These are phyloP conservation scores for Vidua macroura DNA, from an alignment of 2,113 vertebrate species.

Conservation along the genomic window DNA sequence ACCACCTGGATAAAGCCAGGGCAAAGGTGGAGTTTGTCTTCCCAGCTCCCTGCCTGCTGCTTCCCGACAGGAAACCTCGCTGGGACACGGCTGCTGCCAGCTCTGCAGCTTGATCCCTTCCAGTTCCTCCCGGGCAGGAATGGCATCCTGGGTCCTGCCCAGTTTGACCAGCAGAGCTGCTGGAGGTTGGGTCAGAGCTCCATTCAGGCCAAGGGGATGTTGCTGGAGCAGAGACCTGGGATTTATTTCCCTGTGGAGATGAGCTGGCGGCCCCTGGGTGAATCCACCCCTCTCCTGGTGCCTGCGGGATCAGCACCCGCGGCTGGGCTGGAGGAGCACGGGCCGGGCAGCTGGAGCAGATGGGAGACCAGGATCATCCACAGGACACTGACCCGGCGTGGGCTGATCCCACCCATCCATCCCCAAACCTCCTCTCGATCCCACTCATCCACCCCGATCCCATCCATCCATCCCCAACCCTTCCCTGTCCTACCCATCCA, in stretches of 20 bases:
- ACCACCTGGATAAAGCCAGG: not conserved
- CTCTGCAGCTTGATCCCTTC: not conserved
- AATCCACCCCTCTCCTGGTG: rapidly evolving
- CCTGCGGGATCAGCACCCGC: not conserved
- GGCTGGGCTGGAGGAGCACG: not conserved
- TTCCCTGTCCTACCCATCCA: not conserved
- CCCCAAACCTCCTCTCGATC: not conserved
- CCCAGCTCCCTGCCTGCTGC: not conserved
- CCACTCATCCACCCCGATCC: not conserved
- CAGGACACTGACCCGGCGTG: rapidly evolving
- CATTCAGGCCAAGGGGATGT: not conserved
- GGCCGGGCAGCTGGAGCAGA: not conserved
- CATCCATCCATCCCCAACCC: not conserved
- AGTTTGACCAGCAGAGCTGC: not conserved
- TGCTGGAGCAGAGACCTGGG: not conserved
- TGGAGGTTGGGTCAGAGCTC: not conserved
- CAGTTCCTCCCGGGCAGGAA: not conserved
- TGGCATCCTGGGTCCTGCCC: rapidly evolving
- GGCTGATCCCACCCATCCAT: not conserved
- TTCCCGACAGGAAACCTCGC: not conserved
- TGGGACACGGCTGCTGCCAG: rapidly evolving
- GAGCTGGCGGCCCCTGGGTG: not conserved
- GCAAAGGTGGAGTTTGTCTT: not conserved
- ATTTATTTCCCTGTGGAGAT: rapidly evolving
- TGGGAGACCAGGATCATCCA: not conserved